Evolutionary conservation across 2,797 vertebrate species (phyloP).

Genomic region (Peromyscus melanophrys): DNA sequence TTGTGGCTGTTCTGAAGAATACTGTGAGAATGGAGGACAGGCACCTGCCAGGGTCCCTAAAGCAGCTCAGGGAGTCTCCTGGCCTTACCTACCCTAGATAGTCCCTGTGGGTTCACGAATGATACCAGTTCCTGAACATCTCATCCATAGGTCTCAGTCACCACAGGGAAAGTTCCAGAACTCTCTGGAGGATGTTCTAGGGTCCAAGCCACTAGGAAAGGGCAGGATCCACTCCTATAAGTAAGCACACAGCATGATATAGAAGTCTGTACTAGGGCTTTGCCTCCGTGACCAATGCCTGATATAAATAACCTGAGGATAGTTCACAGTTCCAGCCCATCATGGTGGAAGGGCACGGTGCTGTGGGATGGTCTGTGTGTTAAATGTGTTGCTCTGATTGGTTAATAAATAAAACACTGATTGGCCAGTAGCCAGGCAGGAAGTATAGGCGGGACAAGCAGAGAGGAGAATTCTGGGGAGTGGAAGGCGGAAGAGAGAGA

Average conservation of each 20-base stretch:
- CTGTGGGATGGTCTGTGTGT: too few species aligned
- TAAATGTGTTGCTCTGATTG: too few species aligned
- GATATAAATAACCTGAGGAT: background rate
- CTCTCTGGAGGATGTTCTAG: background rate
- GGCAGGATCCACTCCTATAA: background rate
- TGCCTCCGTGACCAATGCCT: background rate
- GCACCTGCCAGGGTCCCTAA: background rate
- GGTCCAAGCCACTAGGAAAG: background rate
- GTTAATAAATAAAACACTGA: too few species aligned
- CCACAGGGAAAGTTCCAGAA: background rate
- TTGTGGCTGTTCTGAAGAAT: background rate
- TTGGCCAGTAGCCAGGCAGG: too few species aligned
- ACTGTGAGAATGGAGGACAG: background rate
- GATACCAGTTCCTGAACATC: background rate
- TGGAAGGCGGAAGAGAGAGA: too few species aligned
- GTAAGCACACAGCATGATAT: background rate
- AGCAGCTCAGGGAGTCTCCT: rapidly evolving
- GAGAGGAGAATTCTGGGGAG: too few species aligned
- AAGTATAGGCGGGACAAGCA: too few species aligned
- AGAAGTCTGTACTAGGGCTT: too few species aligned
- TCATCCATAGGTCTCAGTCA: background rate
- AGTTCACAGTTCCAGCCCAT: background rate
- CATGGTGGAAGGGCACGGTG: too few species aligned
- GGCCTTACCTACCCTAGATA: background rate
- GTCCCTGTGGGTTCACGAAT: background rate